These are phyloP conservation scores for Galaxea fascicularis DNA, from an alignment of 92 coral and sea anemone species.

Conservation along the genomic window DNA sequence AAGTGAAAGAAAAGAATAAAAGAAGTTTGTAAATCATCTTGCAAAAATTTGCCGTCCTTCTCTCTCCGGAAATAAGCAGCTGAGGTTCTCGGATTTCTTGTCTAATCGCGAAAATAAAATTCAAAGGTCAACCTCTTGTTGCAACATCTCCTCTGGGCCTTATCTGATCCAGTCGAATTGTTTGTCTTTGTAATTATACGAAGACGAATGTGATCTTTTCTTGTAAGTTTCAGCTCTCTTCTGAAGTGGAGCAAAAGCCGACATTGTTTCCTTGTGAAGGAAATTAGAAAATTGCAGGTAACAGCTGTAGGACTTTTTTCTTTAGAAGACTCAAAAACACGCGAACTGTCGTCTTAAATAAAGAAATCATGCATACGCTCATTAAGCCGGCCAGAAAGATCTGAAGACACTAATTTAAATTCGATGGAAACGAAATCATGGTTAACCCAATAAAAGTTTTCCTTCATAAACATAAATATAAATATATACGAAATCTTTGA, in stretches of 20 bases:
- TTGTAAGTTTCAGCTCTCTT: slow-evolving; percentile 10
- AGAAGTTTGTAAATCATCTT: neutral
- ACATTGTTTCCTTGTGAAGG: slow-evolving; percentile 1
- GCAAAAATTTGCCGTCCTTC: slow-evolving; percentile 4
- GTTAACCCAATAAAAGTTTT: slow-evolving; percentile 27
- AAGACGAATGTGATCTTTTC: slow-evolving; percentile 21
- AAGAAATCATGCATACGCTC: slow-evolving; percentile 33
- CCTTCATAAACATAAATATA: neutral
- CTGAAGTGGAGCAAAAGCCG: slow-evolving; percentile 23
- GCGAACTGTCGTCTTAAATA: neutral
- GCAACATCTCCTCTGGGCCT: slow-evolving; percentile 34
- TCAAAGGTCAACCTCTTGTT: slow-evolving; percentile 45
- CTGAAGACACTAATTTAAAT: neutral
- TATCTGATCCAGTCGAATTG: slow-evolving; percentile 45
- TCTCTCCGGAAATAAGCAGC: slow-evolving; percentile 41
- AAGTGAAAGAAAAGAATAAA: neutral
- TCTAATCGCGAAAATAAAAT: slow-evolving; percentile 23
- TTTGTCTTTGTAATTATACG: slow-evolving; percentile 32
- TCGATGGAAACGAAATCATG: slow-evolving; percentile 12
- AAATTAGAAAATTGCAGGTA: slow-evolving; percentile 8
- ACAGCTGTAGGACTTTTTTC: slow-evolving; percentile 40
- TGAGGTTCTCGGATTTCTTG: slow-evolving; percentile 33
- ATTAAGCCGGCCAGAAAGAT: slow-evolving; percentile 1
- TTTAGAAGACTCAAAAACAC: slow-evolving; percentile 12
- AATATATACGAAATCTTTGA: neutral